Evolutionary conservation across 2,888 invertebrate genomes (phyloP).

Genomic region (Ceramica pisi): DNA sequence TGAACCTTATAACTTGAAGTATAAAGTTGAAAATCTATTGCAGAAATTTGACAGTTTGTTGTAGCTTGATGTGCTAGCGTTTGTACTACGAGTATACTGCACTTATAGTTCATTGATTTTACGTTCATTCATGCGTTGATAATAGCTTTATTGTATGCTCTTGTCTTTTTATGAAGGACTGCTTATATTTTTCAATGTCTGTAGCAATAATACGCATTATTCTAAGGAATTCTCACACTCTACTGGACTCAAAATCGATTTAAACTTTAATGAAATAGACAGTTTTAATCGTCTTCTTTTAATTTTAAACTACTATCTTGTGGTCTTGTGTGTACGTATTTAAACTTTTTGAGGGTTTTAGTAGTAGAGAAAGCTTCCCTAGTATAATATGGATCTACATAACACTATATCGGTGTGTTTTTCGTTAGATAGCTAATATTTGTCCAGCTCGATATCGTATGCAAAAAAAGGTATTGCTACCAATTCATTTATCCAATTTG

Average conservation of each 20-base stretch:
- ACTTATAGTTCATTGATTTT: slow-evolving; percentile 5
- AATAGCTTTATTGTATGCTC: slow-evolving; percentile 37
- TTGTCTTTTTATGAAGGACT: background rate
- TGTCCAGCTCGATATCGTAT: background rate
- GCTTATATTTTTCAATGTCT: background rate
- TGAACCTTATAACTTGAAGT: too few species aligned
- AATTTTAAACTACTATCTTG: too few species aligned
- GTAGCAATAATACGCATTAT: too few species aligned
- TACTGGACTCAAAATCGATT: background rate
- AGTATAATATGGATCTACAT: too few species aligned
- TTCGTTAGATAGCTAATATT: background rate
- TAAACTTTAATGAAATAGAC: background rate
- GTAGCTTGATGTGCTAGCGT: too few species aligned
- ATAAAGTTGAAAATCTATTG: too few species aligned
- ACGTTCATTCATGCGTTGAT: slow-evolving; percentile 24
- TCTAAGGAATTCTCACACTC: background rate
- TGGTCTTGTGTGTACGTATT: too few species aligned
- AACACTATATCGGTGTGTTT: background rate
- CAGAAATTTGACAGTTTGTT: too few species aligned
- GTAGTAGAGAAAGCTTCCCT: background rate
- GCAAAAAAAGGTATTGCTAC: background rate
- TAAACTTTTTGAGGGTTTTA: background rate
- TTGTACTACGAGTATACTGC: background rate
- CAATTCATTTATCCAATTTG: slow-evolving; percentile 18
- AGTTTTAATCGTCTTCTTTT: too few species aligned